These are phyloP conservation scores for Eulemur rubriventer DNA, from an alignment of 2,797 vertebrate species.

Conservation along the genomic window DNA sequence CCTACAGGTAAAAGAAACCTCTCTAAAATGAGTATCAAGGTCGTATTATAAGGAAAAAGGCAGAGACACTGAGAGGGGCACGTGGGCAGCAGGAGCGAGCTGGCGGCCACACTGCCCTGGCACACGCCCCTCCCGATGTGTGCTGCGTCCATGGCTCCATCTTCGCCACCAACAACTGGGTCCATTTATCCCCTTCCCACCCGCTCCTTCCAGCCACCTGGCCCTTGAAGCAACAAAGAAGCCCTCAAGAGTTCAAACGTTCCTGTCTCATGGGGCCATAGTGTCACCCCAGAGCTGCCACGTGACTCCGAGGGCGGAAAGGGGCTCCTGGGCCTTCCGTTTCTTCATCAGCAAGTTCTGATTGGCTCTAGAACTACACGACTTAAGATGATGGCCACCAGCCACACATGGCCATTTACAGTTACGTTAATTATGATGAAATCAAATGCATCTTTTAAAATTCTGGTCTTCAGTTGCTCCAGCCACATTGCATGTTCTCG, in stretches of 20 bases:
- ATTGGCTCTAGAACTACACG: background rate
- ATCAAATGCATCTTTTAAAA: background rate
- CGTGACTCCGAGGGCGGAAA: too few relatives aligned
- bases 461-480: background rate
- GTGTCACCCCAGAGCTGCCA: background rate
- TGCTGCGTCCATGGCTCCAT: background rate
- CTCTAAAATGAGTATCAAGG: background rate
- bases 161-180: background rate
- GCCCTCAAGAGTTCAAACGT: background rate
- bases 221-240: background rate
- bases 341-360: background rate
- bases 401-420: background rate
- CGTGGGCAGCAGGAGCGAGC: background rate
- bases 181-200: background rate
- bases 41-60: background rate
- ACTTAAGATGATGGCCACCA: background rate
- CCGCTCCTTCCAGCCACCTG: background rate
- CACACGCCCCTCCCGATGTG: too few relatives aligned
- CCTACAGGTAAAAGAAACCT: background rate
- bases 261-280: background rate
- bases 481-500: background rate
- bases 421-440: background rate
- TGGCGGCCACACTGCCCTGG: too few relatives aligned
- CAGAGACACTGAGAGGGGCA: background rate
- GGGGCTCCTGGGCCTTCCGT: background rate